Percentiles rank a stretch among this genome's conserved stretches.
Conservation (phyloP, 2,113 vertebrate species). For the Emydocephalus ijimae region DNA sequence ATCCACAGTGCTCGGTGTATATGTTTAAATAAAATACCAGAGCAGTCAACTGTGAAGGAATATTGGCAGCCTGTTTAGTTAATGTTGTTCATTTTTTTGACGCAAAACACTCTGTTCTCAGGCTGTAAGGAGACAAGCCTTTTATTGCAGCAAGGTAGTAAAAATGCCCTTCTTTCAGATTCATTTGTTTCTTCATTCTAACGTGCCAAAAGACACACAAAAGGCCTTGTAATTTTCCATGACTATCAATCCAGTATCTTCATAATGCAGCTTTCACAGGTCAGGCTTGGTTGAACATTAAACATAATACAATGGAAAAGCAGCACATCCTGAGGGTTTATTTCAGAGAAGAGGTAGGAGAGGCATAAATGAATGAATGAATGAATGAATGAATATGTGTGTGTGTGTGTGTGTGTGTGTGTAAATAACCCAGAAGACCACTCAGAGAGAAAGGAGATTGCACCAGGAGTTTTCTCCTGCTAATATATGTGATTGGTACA, state of each 20-base stretch:
- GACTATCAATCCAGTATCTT: neutral
- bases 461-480: neutral
- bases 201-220: neutral
- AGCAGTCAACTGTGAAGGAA: conserved; percentile 41
- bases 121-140: conserved; percentile 30
- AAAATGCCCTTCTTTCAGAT: conserved; percentile 22
- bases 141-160: conserved; percentile 21
- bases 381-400: neutral
- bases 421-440: neutral
- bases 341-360: neutral
- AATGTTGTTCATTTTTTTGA: neutral
- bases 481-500: neutral
- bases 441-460: neutral
- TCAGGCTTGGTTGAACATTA: neutral
- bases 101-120: conserved; percentile 34
- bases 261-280: neutral
- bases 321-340: neutral
- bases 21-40: conserved; percentile 43
- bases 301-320: neutral
- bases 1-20: conserved; percentile 13
- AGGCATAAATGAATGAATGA: neutral
- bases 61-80: conserved; percentile 32
- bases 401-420: too few relatives aligned
- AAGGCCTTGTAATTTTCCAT: neutral
- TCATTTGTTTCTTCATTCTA: conserved; percentile 13